These are phyloP conservation scores for Temnothorax rugatulus DNA, from an alignment of 2,888 invertebrate genomes.

Conservation along the genomic window DNA sequence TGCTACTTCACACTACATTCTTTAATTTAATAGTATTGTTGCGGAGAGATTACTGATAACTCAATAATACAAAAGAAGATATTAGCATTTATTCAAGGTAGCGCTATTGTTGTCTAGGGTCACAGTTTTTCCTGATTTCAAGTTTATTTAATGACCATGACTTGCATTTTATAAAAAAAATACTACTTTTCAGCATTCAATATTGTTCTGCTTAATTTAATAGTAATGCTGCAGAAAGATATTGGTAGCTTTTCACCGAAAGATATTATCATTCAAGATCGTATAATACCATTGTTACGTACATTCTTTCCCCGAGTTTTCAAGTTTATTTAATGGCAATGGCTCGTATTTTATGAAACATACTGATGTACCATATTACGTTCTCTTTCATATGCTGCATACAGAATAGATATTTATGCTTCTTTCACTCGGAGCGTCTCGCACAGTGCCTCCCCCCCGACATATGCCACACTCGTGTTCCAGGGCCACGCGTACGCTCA, in stretches of 20 bases:
- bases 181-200: neutral
- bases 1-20: too few relatives aligned
- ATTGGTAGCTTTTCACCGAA: neutral
- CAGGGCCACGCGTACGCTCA: constrained; percentile 32
- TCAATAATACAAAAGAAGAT: neutral
- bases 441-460: neutral
- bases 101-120: neutral
- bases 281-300: neutral
- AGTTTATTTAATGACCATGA: constrained; percentile 8
- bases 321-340: neutral
- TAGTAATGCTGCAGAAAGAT: neutral
- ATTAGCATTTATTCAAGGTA: neutral
- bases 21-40: neutral
- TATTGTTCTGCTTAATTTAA: neutral
- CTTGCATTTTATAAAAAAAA: neutral
- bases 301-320: neutral
- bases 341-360: neutral
- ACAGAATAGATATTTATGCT: neutral
- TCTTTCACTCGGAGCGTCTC: constrained; percentile 1
- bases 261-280: neutral
- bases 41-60: neutral
- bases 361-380: neutral
- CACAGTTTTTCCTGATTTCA: neutral
- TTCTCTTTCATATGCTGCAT: neutral
- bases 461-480: constrained; percentile 28